A percentile compares a stretch with the other conserved stretches of the same genome.
phyloP scores from a whole-genome alignment of 1,140 invertebrate species.

The Drosophila leontia region DNA sequence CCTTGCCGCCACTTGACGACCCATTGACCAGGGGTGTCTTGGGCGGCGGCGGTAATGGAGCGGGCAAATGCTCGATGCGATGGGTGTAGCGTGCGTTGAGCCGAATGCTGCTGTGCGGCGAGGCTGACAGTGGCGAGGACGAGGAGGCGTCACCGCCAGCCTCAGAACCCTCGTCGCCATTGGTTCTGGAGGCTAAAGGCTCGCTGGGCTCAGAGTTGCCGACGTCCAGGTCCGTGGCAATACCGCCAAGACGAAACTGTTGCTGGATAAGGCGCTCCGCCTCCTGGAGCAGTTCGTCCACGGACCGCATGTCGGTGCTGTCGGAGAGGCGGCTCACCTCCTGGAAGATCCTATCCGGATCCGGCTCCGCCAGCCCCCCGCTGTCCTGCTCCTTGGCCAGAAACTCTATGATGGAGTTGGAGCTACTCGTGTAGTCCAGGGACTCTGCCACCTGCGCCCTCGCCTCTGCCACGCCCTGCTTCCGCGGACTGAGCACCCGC shows the following conservation, averaged over 20 bases:
- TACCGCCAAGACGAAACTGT: constrained; percentile 54
- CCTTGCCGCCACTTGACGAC: neutral
- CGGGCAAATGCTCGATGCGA: constrained; percentile 65
- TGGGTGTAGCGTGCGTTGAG: constrained; percentile 75
- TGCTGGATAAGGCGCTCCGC: constrained; percentile 80
- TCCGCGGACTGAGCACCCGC: constrained; percentile 61
- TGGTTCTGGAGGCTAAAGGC: neutral
- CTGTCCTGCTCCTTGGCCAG: constrained; percentile 81
- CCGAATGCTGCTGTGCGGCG: constrained; percentile 72
- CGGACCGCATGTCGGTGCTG: constrained; percentile 73
- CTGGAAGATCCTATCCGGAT: constrained; percentile 80
- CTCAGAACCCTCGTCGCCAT: neutral
- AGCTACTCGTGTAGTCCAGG: constrained; percentile 66
- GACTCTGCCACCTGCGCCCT: constrained; percentile 16
- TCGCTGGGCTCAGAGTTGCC: neutral
- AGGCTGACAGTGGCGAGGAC: constrained; percentile 54
- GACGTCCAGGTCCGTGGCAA: neutral
- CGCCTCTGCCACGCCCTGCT: constrained; percentile 37
- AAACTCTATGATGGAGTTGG: constrained; percentile 81
- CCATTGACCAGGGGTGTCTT: constrained; percentile 6
- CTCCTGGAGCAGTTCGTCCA: constrained; percentile 81
- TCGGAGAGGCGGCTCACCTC: constrained; percentile 80
- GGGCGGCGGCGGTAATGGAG: constrained; percentile 24
- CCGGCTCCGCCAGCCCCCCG: constrained; percentile 54
- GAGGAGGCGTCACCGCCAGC: constrained; percentile 22